Evolutionary conservation across 2,113 vertebrate genomes (phyloP), one percentile per base, ranked within the genome.

Genomic region (Holacanthus passer): DNA sequence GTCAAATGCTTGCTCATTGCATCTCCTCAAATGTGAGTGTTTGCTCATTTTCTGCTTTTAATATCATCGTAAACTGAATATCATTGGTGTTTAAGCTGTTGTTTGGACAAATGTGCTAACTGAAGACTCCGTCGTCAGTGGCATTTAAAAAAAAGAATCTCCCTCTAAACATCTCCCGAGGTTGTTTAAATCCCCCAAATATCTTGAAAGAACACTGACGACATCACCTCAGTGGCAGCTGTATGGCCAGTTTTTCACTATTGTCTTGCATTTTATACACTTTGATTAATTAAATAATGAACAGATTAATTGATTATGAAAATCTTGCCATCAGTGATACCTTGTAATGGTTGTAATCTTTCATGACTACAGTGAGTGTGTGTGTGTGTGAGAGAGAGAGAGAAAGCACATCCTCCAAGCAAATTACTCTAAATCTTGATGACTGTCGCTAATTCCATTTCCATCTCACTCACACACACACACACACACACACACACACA

Each of bases 361-460:
- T 27, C 13, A 29, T 31, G 17, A 48, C 29, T 47, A 43, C 16
- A 8, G 58, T 48, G 63, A 43, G 27, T 66, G 84, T 20, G 56
- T 29, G 68, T 14, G 32, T 5, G 32, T 20, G 65, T 11, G 41
- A n/a, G 13, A 56, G 60, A 52, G 29, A 27, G 41, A n/a, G 52
- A 55, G n/a, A 56, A 2, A 17, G 29, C 0, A 13, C 48, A 77
- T 84, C 77, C 67, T 64, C 41, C 8, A 12, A 64, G 37, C 37
- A 80, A 86, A 82, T 62, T 41, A 72, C 80, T 83, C 50, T 81
- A 69, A 69, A 81, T 89, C 80, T 73, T 80, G 63, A 82, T 68
- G 29, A 69, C 50, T 65, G 69, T 59, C 55, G 3, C 82, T 89
- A 83, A 84, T 83, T 80, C 53, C 31, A 76, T 82, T 82, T 85